A percentile compares a stretch with the other conserved stretches of the same genome.
These are phyloP conservation scores for Hydrolagus colliei DNA, from an alignment of 2,797 vertebrate species.

Conservation along the genomic window DNA sequence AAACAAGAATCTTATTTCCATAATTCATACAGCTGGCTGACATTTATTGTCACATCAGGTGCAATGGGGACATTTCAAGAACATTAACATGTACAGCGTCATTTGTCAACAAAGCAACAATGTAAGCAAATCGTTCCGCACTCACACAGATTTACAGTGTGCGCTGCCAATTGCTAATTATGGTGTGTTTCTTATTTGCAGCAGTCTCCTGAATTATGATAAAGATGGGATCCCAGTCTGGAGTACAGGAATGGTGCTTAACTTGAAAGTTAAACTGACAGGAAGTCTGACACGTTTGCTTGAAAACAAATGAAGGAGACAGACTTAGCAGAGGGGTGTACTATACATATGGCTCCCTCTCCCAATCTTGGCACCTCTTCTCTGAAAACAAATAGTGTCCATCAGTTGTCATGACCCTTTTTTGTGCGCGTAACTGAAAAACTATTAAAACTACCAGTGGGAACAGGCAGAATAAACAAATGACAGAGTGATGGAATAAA, in stretches of 20 bases:
- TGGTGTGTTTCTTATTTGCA: slow-evolving; percentile 74
- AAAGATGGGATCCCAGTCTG: slow-evolving; percentile 68
- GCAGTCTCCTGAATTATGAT: slow-evolving; percentile 77
- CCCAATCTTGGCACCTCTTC: slow-evolving; percentile 34
- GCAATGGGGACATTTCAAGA: slow-evolving; percentile 77
- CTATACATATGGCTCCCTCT: too few relatives aligned
- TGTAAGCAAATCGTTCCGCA: slow-evolving; percentile 82
- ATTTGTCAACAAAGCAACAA: slow-evolving; percentile 80
- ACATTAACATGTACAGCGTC: slow-evolving; percentile 81
- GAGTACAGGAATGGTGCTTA: slow-evolving; percentile 53
- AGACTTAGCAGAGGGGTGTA: neutral
- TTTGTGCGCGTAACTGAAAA: slow-evolving; percentile 54
- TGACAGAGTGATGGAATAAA: slow-evolving; percentile 55
- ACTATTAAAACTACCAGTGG: slow-evolving; percentile 42
- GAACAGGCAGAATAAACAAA: slow-evolving; percentile 60
- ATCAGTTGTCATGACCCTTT: slow-evolving; percentile 50
- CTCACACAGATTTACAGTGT: slow-evolving; percentile 75
- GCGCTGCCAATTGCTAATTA: slow-evolving; percentile 78
- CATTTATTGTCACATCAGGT: slow-evolving; percentile 80
- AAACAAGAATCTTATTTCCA: slow-evolving; percentile 84
- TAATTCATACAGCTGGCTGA: slow-evolving; percentile 76
- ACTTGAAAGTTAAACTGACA: slow-evolving; percentile 23
- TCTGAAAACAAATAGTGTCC: slow-evolving; percentile 45
- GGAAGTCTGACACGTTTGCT: slow-evolving; percentile 8
- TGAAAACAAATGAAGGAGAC: slow-evolving; percentile 21